Evolutionary conservation across 2,888 invertebrate genomes (phyloP).

Genomic region (Rhamnusium bicolor): DNA sequence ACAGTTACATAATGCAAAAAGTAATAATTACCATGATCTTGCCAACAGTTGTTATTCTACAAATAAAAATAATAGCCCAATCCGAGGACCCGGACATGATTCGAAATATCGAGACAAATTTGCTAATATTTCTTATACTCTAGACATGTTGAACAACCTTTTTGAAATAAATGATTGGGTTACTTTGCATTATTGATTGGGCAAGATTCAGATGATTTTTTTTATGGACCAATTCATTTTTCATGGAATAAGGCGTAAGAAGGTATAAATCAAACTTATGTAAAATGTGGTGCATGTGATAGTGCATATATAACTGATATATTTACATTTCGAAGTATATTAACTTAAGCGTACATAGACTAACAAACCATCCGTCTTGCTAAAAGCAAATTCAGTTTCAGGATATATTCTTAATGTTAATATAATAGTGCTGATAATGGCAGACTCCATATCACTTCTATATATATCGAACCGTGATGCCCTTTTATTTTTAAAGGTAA

Average conservation of each 20-base stretch:
- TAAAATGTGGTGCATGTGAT: background rate
- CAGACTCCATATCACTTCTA: background rate
- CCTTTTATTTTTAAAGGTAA: no score
- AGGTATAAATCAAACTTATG: background rate
- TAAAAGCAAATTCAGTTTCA: conserved; percentile 3
- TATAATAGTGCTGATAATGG: background rate
- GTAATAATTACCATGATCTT: no score
- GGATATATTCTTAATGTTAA: background rate
- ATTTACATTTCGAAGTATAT: background rate
- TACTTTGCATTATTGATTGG: conserved; percentile 3
- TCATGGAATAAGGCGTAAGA: background rate
- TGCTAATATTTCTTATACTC: background rate
- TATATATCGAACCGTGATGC: no score
- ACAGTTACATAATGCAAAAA: no score
- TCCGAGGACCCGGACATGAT: background rate
- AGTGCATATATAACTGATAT: background rate
- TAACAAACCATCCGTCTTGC: background rate
- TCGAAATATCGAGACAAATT: background rate
- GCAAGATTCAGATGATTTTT: background rate
- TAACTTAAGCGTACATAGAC: background rate
- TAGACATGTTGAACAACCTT: background rate
- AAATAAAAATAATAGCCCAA: background rate
- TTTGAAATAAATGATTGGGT: conserved; percentile 1
- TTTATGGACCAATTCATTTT: conserved; percentile 12
- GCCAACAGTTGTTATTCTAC: no score